phyloP scores from a whole-genome alignment of 64 coral and sea anemone genomes.

The Pocillopora verrucosa region DNA sequence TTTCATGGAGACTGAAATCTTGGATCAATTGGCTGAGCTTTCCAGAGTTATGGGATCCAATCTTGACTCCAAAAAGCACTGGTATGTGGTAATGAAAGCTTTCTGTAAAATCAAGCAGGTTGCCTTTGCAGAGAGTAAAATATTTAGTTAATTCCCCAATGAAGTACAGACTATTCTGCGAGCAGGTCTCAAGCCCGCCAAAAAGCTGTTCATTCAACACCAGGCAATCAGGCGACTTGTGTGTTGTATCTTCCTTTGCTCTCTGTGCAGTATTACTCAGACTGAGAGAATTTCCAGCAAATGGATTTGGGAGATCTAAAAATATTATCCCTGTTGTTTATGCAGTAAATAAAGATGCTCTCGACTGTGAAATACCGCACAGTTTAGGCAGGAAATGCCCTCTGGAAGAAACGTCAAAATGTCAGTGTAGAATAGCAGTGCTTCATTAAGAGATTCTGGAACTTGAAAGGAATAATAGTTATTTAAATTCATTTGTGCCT shows the following conservation, averaged over 20 bases:
- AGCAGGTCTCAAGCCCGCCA: background rate
- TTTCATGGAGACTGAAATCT: too few species aligned
- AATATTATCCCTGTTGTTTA: constrained; percentile 22
- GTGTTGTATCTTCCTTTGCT: constrained; percentile 34
- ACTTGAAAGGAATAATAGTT: background rate
- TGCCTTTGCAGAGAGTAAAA: background rate
- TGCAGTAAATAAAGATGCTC: background rate
- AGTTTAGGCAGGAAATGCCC: constrained; percentile 58
- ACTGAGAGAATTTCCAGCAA: constrained; percentile 22
- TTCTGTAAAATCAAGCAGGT: background rate
- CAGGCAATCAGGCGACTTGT: background rate
- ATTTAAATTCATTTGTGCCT: background rate
- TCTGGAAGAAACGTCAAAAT: background rate
- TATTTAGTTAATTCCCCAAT: background rate
- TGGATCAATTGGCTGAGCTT: too few species aligned
- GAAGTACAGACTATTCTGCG: background rate
- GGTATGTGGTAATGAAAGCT: background rate
- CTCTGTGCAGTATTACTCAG: constrained; percentile 32
- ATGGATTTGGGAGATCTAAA: background rate
- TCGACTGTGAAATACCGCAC: background rate
- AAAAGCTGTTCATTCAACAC: background rate
- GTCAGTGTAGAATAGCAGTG: background rate
- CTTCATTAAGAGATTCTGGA: background rate
- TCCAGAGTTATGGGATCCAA: background rate
- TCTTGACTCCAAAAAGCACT: constrained; percentile 13